phyloP scores from a whole-genome alignment of 1,140 invertebrate genomes.

The Conopomorpha cramerella region DNA sequence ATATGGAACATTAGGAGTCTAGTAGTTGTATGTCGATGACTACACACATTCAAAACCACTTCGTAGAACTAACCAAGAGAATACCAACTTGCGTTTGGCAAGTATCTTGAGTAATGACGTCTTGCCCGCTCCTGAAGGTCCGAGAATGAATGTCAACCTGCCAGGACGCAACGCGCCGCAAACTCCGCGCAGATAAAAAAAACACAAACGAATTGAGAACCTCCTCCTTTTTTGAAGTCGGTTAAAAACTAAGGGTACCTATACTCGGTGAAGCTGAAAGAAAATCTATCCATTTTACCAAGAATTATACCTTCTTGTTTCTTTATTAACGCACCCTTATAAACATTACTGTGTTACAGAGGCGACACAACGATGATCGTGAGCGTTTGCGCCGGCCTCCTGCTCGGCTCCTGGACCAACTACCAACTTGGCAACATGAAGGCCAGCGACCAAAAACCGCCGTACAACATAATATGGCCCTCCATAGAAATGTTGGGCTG shows the following conservation, averaged over 20 bases:
- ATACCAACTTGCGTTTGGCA: slow-evolving; percentile 59
- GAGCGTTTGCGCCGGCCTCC: slow-evolving; percentile 77
- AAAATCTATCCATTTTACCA: no score
- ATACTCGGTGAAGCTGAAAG: no score
- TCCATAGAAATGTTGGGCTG: slow-evolving; percentile 70
- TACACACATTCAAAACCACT: no score
- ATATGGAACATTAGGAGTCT: no score
- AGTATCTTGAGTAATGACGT: slow-evolving; percentile 76
- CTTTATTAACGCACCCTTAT: no score
- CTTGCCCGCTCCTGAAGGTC: slow-evolving; percentile 83
- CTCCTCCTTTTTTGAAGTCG: no score
- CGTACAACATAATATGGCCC: slow-evolving; percentile 80
- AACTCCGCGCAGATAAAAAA: slow-evolving; percentile 62
- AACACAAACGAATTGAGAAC: no score
- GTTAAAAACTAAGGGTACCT: no score
- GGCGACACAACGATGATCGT: slow-evolving; percentile 87
- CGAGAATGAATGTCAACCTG: slow-evolving; percentile 75
- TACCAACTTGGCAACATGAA: slow-evolving; percentile 74
- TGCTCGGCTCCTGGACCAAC: slow-evolving; percentile 83
- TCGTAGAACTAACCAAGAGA: no score
- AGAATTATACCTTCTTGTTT: no score
- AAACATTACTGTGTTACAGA: no score
- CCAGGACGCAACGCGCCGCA: slow-evolving; percentile 64
- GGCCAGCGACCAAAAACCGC: slow-evolving; percentile 60
- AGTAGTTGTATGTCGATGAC: no score